Percentiles rank a stretch among this genome's conserved stretches.
These are phyloP conservation scores for Podarcis raffonei DNA, from an alignment of 2,113 vertebrate species.

Conservation along the genomic window DNA sequence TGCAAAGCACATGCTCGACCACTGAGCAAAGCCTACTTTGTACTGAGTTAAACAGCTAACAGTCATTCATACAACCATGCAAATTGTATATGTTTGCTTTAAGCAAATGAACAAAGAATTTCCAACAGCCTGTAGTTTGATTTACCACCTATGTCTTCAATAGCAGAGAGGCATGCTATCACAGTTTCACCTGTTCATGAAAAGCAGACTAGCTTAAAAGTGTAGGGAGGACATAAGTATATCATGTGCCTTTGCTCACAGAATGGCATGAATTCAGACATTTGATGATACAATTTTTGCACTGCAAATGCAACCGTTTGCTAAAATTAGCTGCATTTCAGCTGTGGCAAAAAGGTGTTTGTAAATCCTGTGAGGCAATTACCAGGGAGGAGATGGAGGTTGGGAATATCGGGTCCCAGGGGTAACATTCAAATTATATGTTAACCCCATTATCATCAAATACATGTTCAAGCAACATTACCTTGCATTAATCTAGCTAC, in stretches of 20 bases:
- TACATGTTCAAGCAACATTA: neutral
- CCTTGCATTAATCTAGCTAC: neutral
- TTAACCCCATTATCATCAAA: constrained; percentile 6
- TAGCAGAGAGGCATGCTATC: neutral
- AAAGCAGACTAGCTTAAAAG: neutral
- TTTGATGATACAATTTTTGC: neutral
- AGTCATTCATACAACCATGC: neutral
- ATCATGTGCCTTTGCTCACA: neutral
- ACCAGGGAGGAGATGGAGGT: neutral
- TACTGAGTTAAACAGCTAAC: neutral
- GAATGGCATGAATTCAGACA: neutral
- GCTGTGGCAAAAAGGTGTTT: constrained; percentile 16
- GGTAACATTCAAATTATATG: constrained; percentile 14
- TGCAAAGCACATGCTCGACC: neutral
- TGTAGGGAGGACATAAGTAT: no score
- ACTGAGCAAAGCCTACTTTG: neutral
- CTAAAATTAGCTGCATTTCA: constrained; percentile 18
- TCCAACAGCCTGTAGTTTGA: neutral
- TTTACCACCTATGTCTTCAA: neutral
- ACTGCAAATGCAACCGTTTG: neutral
- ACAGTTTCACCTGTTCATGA: neutral
- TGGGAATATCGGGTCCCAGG: neutral
- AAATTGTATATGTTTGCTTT: neutral
- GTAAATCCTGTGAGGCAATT: constrained; percentile 8
- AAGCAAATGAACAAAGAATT: neutral